Conservation (phyloP, 1,140 invertebrate genomes). For the Aphelenchoides besseyi region DNA sequence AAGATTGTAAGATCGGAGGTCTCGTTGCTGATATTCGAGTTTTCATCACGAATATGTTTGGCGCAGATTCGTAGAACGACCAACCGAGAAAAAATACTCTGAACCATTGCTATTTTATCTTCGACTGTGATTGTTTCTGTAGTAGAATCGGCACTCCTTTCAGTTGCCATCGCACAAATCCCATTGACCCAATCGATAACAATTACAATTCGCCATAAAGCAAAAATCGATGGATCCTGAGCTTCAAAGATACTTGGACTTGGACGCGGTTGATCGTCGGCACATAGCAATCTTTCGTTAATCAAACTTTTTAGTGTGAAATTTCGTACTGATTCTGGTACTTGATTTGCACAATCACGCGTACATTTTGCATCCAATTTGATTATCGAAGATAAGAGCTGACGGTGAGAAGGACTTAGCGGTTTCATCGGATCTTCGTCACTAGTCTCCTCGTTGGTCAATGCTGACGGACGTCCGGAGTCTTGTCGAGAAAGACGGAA, state of each 20-base stretch:
- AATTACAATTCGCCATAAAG: constrained; percentile 28
- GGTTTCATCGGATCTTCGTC: constrained; percentile 20
- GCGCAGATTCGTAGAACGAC: constrained; percentile 18
- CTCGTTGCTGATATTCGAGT: constrained; percentile 9
- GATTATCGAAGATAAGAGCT: constrained; percentile 16
- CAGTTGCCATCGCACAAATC: constrained; percentile 24
- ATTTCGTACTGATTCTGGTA: constrained; percentile 23
- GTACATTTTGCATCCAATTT: constrained; percentile 24
- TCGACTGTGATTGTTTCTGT: constrained; percentile 25
- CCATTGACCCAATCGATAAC: constrained; percentile 37
- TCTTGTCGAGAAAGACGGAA: constrained; percentile 29
- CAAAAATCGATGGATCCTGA: constrained; percentile 18
- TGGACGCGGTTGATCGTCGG: constrained; percentile 11
- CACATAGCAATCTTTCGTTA: constrained; percentile 25
- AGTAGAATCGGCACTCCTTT: constrained; percentile 14
- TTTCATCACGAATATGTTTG: constrained; percentile 6
- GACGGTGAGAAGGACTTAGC: constrained; percentile 2
- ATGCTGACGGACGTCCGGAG: constrained; percentile 18
- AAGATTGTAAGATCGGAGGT: constrained; percentile 13
- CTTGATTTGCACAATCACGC: constrained; percentile 15
- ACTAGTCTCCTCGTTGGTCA: background rate
- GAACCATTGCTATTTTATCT: constrained; percentile 36
- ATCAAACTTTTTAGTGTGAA: constrained; percentile 37
- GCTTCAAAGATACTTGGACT: constrained; percentile 3
- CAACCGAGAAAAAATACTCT: constrained; percentile 27